Conservation (phyloP, 1,140 invertebrate species). For the Belonocnema kinseyi region DNA sequence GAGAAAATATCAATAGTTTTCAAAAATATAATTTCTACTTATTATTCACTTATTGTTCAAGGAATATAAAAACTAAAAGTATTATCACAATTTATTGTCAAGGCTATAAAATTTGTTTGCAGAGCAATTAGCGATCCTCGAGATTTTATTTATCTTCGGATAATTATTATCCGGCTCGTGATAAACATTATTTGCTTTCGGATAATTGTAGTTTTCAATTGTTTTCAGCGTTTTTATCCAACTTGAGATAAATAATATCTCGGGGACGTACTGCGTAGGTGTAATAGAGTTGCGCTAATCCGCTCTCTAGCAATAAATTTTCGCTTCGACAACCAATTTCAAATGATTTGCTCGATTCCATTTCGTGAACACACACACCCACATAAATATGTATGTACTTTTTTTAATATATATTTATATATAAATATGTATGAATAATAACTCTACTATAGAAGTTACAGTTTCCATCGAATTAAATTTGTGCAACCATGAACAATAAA, state of each 20-base stretch:
- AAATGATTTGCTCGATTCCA: background rate
- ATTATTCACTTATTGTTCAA: too few species aligned
- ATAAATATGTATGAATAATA: conserved; percentile 34
- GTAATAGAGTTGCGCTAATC: too few species aligned
- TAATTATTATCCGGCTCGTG: too few species aligned
- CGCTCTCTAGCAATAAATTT: background rate
- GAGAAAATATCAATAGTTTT: background rate
- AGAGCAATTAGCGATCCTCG: background rate
- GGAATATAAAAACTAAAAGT: too few species aligned
- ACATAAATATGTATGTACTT: conserved; percentile 31
- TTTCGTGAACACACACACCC: background rate
- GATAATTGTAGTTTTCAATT: too few species aligned
- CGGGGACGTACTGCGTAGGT: too few species aligned
- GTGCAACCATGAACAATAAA: conserved; percentile 62
- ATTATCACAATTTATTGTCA: background rate
- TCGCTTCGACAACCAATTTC: background rate
- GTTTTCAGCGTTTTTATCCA: too few species aligned
- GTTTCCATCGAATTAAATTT: conserved; percentile 62
- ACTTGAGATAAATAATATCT: too few species aligned
- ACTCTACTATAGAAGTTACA: conserved; percentile 45
- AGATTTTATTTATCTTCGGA: too few species aligned
- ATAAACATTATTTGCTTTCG: too few species aligned
- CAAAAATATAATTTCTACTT: too few species aligned
- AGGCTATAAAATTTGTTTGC: background rate
- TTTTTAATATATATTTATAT: conserved; percentile 43